These are phyloP conservation scores for Liparis tanakae DNA, from an alignment of 2,797 vertebrate genomes.

Conservation along the genomic window DNA sequence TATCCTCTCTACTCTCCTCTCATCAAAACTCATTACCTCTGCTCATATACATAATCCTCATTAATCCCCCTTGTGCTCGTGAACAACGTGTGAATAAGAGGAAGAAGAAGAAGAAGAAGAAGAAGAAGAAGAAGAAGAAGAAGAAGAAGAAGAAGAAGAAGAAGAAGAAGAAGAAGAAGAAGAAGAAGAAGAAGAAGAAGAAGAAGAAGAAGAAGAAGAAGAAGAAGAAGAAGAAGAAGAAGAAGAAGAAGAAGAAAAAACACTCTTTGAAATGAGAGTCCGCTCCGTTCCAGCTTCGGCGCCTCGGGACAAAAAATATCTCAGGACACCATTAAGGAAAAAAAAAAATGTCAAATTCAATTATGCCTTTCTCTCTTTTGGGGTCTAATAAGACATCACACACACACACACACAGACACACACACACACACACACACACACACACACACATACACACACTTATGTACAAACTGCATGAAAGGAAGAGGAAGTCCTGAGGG, in stretches of 20 bases:
- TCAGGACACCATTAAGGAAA: conserved; percentile 71
- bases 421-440: conserved; percentile 56
- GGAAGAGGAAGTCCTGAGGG: conserved; percentile 82
- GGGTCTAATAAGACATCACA: conserved; percentile 41
- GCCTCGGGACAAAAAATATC: conserved; percentile 70
- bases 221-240: conserved; percentile 26
- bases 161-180: conserved; percentile 1
- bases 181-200: conserved; percentile 35
- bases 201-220: conserved; percentile 4
- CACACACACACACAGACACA: conserved; percentile 53
- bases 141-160: conserved; percentile 29
- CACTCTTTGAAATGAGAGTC: conserved; percentile 68
- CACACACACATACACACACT: conserved; percentile 64
- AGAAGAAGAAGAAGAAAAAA: conserved; percentile 38
- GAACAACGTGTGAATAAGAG: conserved; percentile 58
- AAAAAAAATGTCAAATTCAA: conserved; percentile 75
- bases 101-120: conserved; percentile 4
- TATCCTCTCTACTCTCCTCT: conserved; percentile 70
- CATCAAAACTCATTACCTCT: conserved; percentile 74
- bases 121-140: conserved; percentile 26
- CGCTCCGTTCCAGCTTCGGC: conserved; percentile 57
- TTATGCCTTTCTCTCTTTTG: conserved; percentile 68
- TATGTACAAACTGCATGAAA: conserved; percentile 73
- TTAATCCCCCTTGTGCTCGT: conserved; percentile 70
- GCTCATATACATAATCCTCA: conserved; percentile 77